Percentiles rank a stretch among this genome's conserved stretches.
Conservation (phyloP, 1,140 invertebrate genomes). For the Pseudomyrmex sp. region DNA sequence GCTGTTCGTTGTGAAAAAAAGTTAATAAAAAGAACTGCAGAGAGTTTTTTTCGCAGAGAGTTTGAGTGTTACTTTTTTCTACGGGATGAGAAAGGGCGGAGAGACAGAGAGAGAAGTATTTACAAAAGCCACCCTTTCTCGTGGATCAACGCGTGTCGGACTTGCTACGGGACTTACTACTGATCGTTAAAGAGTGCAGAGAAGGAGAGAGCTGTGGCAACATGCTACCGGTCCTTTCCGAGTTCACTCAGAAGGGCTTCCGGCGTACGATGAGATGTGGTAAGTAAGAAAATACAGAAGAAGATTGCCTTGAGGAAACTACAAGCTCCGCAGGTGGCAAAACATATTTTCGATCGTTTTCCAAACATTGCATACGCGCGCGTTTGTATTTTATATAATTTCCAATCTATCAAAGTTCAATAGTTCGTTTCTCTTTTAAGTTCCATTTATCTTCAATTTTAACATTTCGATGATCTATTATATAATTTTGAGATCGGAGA, state of each 20-base stretch:
- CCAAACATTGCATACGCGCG: background rate
- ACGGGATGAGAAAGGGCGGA: background rate
- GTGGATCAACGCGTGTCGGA: constrained; percentile 47
- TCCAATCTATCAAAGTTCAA: background rate
- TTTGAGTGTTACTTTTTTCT: constrained; percentile 17
- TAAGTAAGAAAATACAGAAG: constrained; percentile 59
- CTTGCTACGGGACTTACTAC: constrained; percentile 38
- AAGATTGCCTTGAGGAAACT: constrained; percentile 66
- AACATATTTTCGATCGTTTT: constrained; percentile 44
- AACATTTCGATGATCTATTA: background rate
- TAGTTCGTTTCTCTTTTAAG: background rate
- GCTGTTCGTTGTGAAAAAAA: background rate
- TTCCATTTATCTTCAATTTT: constrained; percentile 4
- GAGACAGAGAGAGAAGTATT: constrained; percentile 57
- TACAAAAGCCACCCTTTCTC: constrained; percentile 64
- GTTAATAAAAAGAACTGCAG: constrained; percentile 27
- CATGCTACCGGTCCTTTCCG: constrained; percentile 73
- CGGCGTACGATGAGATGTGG: constrained; percentile 42
- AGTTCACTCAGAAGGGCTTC: constrained; percentile 65
- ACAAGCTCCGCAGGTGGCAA: constrained; percentile 68
- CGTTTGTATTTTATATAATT: constrained; percentile 13
- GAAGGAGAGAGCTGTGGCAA: constrained; percentile 61
- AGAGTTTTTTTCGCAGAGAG: background rate
- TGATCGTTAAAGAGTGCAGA: constrained; percentile 68
- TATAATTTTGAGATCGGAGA: background rate